These are phyloP conservation scores for Mechanitis messenoides DNA, from an alignment of 2,888 invertebrate genomes.

Conservation along the genomic window DNA sequence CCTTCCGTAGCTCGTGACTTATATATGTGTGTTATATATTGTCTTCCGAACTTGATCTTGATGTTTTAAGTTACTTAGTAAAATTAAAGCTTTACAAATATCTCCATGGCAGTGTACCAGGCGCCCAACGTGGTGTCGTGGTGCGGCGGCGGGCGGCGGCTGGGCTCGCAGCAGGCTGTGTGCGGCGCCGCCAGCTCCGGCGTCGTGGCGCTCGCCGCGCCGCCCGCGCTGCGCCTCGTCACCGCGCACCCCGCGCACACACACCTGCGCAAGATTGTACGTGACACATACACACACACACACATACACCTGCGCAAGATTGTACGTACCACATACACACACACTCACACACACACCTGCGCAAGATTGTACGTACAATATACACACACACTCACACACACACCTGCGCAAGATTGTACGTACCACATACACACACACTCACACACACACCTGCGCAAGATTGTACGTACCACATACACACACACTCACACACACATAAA, in stretches of 20 bases:
- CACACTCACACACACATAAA: not conserved
- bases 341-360: too few relatives aligned
- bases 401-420: too few relatives aligned
- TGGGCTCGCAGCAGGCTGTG: conserved; percentile 36
- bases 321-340: conserved; percentile 6
- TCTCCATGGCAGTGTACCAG: conserved; percentile 38
- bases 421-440: too few relatives aligned
- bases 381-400: too few relatives aligned
- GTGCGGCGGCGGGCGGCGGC: conserved; percentile 49
- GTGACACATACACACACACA: conserved; percentile 3
- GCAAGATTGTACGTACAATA: too few relatives aligned
- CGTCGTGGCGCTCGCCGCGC: conserved; percentile 32
- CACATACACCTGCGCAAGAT: conserved; percentile 14
- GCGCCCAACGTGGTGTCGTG: conserved; percentile 57
- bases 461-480: too few relatives aligned
- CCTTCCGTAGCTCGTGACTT: too few relatives aligned
- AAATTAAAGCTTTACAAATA: not conserved
- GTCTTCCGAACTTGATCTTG: too few relatives aligned
- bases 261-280: conserved; percentile 44
- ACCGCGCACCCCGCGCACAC: conserved; percentile 46
- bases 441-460: too few relatives aligned
- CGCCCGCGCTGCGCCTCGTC: conserved; percentile 49
- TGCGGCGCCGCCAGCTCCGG: conserved; percentile 37
- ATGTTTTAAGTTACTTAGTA: not conserved
- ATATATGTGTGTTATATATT: too few relatives aligned